phyloP scores from a whole-genome alignment of 2,113 vertebrate species.

The Epinephelus lanceolatus region DNA sequence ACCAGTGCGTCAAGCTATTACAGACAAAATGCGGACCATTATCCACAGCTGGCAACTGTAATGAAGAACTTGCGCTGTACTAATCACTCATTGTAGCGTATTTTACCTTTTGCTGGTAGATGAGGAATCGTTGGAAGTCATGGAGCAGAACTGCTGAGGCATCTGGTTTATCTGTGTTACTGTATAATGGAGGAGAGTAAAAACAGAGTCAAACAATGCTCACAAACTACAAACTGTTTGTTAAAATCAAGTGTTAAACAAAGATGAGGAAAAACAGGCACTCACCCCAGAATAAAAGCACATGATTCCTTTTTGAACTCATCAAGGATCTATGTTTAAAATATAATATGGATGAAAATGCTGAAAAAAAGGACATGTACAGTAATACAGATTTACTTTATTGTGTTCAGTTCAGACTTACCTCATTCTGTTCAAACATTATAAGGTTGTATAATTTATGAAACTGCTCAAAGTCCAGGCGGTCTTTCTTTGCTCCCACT shows the following conservation, averaged over 20 bases:
- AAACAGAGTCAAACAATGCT: background rate
- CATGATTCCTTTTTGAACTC: slow-evolving; percentile 96
- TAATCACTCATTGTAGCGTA: background rate
- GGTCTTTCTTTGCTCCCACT: slow-evolving; percentile 90
- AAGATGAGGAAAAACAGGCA: background rate
- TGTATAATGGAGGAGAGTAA: slow-evolving; percentile 60
- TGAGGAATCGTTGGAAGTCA: slow-evolving; percentile 95
- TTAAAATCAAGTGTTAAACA: background rate
- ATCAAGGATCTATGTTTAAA: slow-evolving; percentile 89
- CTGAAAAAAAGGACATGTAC: fast-evolving
- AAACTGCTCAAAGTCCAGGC: slow-evolving; percentile 95
- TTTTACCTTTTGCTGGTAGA: slow-evolving; percentile 91
- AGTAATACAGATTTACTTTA: background rate
- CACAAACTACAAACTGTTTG: background rate
- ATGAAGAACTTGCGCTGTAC: background rate
- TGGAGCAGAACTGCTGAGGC: slow-evolving; percentile 91
- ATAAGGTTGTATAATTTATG: slow-evolving; percentile 97
- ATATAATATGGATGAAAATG: background rate
- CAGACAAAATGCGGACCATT: too few species aligned
- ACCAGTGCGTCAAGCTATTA: too few species aligned
- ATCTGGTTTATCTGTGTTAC: slow-evolving; percentile 92
- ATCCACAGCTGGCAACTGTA: too few species aligned
- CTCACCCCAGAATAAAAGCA: slow-evolving; percentile 96
- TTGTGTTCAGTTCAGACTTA: slow-evolving; percentile 67
- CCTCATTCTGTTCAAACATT: slow-evolving; percentile 96